These are phyloP conservation scores for Troilus luridus DNA, from an alignment of 2,888 invertebrate species.

Conservation along the genomic window DNA sequence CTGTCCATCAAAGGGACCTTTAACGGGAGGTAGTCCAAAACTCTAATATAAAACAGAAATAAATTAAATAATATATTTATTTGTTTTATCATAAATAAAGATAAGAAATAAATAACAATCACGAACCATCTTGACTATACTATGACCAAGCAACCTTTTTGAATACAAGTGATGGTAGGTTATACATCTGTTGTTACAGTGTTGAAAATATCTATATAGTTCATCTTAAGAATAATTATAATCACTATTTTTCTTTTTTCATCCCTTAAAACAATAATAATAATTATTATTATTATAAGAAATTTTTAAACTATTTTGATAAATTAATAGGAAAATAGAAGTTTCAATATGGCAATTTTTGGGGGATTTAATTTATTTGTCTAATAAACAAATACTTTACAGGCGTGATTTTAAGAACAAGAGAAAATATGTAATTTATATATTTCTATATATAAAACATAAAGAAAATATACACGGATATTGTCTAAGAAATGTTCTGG, in stretches of 20 bases:
- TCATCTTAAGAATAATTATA: no score
- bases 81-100: background rate
- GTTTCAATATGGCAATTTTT: background rate
- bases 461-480: no score
- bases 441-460: no score
- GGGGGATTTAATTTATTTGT: background rate
- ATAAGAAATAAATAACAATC: background rate
- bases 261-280: no score
- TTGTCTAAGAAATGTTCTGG: no score
- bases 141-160: constrained; percentile 54
- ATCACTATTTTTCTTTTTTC: no score
- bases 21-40: constrained; percentile 77
- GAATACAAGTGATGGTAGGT: background rate
- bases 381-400: background rate
- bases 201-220: background rate
- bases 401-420: background rate
- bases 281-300: no score
- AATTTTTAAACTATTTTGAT: background rate
- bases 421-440: background rate
- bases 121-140: background rate
- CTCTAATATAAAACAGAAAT: constrained; percentile 72
- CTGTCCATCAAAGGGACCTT: constrained; percentile 73
- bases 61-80: background rate
- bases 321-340: background rate
- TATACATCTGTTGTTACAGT: constrained; percentile 16